phyloP scores from a whole-genome alignment of 2,797 vertebrate genomes.

The Phrynocephalus guinanensis region DNA sequence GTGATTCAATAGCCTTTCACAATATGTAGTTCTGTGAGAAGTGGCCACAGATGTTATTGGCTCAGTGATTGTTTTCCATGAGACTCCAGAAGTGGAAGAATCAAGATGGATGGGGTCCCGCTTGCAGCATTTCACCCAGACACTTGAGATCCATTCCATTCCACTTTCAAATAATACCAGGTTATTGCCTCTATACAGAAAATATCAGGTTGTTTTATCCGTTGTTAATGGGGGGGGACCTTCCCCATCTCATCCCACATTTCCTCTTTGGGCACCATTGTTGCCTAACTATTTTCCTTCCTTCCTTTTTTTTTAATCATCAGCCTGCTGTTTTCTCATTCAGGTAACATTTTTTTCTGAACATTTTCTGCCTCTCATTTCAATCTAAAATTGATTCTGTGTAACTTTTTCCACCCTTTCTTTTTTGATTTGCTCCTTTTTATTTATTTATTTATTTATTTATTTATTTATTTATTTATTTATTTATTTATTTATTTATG shows the following conservation, averaged over 20 bases:
- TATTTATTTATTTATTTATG: too few relatives aligned
- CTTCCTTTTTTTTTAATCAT: background rate
- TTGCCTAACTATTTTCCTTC: background rate
- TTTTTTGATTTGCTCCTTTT: background rate
- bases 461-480: too few relatives aligned
- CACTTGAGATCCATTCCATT: background rate
- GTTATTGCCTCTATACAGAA: background rate
- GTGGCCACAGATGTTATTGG: background rate
- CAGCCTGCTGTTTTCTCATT: background rate
- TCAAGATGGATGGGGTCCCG: background rate
- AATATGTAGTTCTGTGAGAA: background rate
- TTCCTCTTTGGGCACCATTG: background rate
- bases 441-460: too few relatives aligned
- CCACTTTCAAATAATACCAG: background rate
- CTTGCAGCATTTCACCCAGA: background rate
- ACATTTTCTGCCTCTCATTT: background rate
- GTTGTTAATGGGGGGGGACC: background rate
- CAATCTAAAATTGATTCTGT: background rate
- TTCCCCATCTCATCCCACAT: background rate
- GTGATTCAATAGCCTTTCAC: conserved; percentile 5
- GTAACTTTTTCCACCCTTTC: background rate
- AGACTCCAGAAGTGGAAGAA: background rate
- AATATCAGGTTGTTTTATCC: background rate
- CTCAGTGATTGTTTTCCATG: background rate
- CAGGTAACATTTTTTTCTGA: background rate